Evolutionary conservation across 2,888 invertebrate genomes (phyloP).

Genomic region (Serripes groenlandicus): DNA sequence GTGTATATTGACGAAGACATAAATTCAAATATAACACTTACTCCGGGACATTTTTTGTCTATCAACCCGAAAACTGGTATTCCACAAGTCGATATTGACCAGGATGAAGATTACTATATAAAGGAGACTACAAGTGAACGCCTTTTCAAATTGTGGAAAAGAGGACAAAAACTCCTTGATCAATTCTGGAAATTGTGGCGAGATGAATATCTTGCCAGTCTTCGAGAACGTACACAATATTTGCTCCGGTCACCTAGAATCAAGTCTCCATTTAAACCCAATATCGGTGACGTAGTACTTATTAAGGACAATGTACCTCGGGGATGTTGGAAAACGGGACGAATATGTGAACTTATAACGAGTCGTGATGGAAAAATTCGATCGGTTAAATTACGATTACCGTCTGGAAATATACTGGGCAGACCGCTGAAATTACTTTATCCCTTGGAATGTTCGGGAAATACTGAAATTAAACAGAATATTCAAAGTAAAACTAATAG

Average conservation of each 20-base stretch:
- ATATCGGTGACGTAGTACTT: slow-evolving; percentile 38
- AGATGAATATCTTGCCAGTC: slow-evolving; percentile 34
- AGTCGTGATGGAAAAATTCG: slow-evolving; percentile 34
- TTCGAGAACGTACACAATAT: slow-evolving; percentile 38
- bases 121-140: not conserved
- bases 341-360: slow-evolving; percentile 2
- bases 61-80: slow-evolving; percentile 39
- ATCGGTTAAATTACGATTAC: slow-evolving; percentile 23
- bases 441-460: not conserved
- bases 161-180: slow-evolving; percentile 10
- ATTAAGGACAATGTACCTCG: slow-evolving; percentile 28
- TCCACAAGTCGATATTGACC: slow-evolving; percentile 10
- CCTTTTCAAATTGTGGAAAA: slow-evolving; percentile 12
- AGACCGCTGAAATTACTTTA: slow-evolving; percentile 15
- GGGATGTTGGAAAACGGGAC: slow-evolving; percentile 26
- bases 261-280: slow-evolving; percentile 12
- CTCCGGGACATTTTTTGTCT: slow-evolving; percentile 39
- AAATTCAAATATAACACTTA: slow-evolving; percentile 32
- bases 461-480: not conserved
- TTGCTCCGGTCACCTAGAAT: slow-evolving; percentile 19
- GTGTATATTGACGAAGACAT: slow-evolving; percentile 45
- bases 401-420: slow-evolving; percentile 17
- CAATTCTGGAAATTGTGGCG: slow-evolving; percentile 43
- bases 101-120: not conserved
- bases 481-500: not conserved